Evolutionary conservation across 2,797 vertebrate genomes (phyloP).

Genomic region (Silurus lanzhouensis): DNA sequence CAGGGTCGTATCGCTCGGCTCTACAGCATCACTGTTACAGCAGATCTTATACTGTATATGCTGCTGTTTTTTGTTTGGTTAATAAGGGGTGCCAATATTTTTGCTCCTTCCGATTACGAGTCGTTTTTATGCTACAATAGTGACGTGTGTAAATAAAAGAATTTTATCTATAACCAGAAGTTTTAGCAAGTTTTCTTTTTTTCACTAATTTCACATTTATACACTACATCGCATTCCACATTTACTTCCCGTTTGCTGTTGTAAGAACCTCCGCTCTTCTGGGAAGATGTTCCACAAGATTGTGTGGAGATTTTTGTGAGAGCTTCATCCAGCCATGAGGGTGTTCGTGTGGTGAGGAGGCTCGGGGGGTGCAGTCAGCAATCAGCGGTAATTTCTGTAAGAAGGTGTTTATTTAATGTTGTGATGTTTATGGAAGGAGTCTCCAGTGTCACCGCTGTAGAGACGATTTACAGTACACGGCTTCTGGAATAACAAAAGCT

Average conservation of each 20-base stretch:
- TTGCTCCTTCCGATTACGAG: neutral
- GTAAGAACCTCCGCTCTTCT: no score
- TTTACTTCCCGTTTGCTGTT: no score
- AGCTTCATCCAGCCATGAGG: no score
- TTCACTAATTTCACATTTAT: neutral
- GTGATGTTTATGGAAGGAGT: neutral
- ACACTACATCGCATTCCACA: neutral
- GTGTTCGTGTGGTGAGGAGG: no score
- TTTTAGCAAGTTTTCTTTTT: neutral
- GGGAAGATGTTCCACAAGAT: no score
- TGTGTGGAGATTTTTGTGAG: no score
- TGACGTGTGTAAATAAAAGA: conserved; percentile 12
- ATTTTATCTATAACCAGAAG: neutral
- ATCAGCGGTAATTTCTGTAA: no score
- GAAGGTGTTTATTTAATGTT: neutral
- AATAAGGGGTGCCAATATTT: neutral
- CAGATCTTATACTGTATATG: neutral
- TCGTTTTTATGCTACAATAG: neutral
- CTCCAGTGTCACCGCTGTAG: neutral
- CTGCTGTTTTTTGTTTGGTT: neutral
- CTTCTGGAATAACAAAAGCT: neutral
- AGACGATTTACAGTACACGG: neutral
- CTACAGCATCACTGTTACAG: neutral
- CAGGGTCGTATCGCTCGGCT: neutral
- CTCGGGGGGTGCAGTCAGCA: no score